A percentile compares a stretch with the other conserved stretches of the same genome.
phyloP scores from a whole-genome alignment of 2,113 vertebrate genomes.

The Alosa alosa region DNA sequence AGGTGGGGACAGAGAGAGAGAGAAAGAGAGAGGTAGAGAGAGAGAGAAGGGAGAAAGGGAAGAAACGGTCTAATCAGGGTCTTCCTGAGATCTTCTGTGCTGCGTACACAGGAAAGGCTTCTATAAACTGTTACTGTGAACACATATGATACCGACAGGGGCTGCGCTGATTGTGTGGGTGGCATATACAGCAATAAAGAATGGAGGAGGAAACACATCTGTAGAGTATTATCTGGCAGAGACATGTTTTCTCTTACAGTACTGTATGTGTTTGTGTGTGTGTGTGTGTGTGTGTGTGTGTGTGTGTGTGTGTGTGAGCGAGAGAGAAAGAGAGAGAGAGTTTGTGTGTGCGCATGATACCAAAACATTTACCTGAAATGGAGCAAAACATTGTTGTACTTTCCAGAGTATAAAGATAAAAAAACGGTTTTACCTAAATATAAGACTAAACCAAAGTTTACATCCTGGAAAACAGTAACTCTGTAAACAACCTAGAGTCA shows the following conservation, averaged over 20 bases:
- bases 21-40: constrained; percentile 33
- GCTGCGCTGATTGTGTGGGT: neutral
- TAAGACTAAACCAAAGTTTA: neutral
- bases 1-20: constrained; percentile 37
- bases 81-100: constrained; percentile 64
- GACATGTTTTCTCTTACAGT: neutral
- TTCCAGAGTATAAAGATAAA: neutral
- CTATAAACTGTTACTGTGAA: constrained; percentile 56
- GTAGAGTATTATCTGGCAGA: constrained; percentile 19
- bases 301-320: neutral
- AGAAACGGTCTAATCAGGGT: constrained; percentile 61
- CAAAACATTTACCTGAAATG: constrained; percentile 10
- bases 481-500: neutral
- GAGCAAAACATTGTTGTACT: neutral
- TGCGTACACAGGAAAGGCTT: constrained; percentile 61
- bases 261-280: constrained; percentile 23
- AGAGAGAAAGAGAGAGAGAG: neutral
- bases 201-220: constrained; percentile 4
- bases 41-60: constrained; percentile 34
- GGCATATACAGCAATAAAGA: neutral
- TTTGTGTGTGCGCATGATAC: neutral
- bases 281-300: constrained; percentile 18
- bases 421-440: neutral
- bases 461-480: neutral
- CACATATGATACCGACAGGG: constrained; percentile 47